Percentiles rank a stretch among this genome's conserved stretches.
These are phyloP conservation scores for Ceratothoa steindachneri DNA, from an alignment of 2,888 invertebrate genomes.

Conservation along the genomic window DNA sequence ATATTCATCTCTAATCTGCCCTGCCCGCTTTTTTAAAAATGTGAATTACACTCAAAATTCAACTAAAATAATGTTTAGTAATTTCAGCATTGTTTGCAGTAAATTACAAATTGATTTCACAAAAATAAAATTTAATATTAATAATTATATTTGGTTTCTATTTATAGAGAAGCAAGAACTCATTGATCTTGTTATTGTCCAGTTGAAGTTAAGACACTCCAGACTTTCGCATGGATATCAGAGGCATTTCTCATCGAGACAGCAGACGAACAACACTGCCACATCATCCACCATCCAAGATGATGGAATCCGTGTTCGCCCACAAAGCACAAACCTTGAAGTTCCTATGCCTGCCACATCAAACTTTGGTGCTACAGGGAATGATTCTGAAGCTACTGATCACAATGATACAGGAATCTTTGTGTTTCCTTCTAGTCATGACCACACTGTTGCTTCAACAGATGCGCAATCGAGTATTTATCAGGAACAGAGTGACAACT, in stretches of 20 bases:
- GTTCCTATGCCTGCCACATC: neutral
- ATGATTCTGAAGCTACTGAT: conserved; percentile 17
- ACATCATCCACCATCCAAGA: conserved; percentile 1
- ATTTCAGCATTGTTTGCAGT: no score
- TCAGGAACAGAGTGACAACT: neutral
- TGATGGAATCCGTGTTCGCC: conserved; percentile 34
- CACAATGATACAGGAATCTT: conserved; percentile 27
- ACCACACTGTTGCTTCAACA: no score
- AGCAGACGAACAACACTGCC: neutral
- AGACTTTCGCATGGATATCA: neutral
- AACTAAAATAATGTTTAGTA: no score
- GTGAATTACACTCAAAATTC: no score
- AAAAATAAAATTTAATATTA: no score
- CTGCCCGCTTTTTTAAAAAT: no score
- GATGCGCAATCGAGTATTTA: neutral
- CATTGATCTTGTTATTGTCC: neutral
- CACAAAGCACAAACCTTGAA: neutral
- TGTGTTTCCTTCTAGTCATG: conserved; percentile 23
- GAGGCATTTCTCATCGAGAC: neutral
- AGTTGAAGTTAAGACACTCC: neutral
- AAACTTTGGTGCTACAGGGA: neutral
- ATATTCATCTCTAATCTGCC: no score
- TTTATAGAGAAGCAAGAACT: neutral
- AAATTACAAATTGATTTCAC: no score
- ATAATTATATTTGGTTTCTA: no score